These are phyloP conservation scores for Malachius bipustulatus DNA, from an alignment of 2,888 invertebrate genomes.

Conservation along the genomic window DNA sequence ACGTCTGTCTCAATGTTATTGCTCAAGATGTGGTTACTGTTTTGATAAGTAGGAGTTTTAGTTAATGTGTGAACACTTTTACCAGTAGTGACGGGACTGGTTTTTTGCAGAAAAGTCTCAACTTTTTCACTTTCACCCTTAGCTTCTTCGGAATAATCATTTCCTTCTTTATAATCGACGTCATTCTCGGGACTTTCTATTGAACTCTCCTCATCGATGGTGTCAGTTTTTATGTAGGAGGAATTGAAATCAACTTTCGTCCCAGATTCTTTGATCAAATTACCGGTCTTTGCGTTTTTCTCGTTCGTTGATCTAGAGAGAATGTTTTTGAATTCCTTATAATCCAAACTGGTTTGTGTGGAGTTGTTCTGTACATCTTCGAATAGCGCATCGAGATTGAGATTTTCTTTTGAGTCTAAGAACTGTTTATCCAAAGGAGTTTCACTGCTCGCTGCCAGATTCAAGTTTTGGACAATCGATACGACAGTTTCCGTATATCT, in stretches of 20 bases:
- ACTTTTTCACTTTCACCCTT: constrained; percentile 13
- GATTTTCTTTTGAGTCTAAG: constrained; percentile 16
- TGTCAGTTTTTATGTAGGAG: constrained; percentile 44
- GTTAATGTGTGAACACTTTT: constrained; percentile 21
- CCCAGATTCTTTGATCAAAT: constrained; percentile 36
- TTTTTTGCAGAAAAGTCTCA: constrained; percentile 17
- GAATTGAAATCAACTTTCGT: constrained; percentile 40
- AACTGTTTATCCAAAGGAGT: constrained; percentile 17
- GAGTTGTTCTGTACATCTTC: constrained; percentile 22
- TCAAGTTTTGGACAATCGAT: constrained; percentile 42
- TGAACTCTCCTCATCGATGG: constrained; percentile 39
- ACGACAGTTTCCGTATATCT: constrained; percentile 42
- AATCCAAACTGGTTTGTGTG: constrained; percentile 24
- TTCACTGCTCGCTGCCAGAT: constrained; percentile 15
- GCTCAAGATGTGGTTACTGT: constrained; percentile 20
- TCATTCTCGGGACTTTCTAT: constrained; percentile 11
- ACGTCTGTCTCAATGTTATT: constrained; percentile 32
- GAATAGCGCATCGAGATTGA: constrained; percentile 19
- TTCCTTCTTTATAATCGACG: constrained; percentile 11
- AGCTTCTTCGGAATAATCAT: constrained; percentile 10
- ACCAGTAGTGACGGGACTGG: constrained; percentile 17
- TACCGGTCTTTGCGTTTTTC: constrained; percentile 28
- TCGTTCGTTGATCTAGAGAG: constrained; percentile 24
- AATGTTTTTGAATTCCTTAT: constrained; percentile 25
- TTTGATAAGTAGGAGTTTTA: constrained; percentile 21